Conservation (phyloP, 2,113 vertebrate species). For the Calidris pygmaea region DNA sequence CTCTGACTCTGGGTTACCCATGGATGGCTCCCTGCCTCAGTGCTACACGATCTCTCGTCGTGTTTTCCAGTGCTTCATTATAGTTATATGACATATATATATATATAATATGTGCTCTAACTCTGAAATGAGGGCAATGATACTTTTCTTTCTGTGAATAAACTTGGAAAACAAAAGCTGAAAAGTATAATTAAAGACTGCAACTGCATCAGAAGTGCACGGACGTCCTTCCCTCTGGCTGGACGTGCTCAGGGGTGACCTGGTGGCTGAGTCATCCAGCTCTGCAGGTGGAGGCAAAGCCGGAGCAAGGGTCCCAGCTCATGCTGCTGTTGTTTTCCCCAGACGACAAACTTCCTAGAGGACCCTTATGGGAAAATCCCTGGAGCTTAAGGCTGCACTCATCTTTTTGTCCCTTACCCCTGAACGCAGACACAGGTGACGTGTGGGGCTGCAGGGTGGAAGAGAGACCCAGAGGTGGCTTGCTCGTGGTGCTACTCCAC, state of each 20-base stretch:
- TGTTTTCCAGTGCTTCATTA: background rate
- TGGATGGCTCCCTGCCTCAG: background rate
- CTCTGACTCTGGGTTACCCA: background rate
- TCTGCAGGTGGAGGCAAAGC: background rate
- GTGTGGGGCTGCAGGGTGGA: background rate
- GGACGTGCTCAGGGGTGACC: fast-evolving
- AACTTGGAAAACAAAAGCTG: background rate
- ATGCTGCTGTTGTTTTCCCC: background rate
- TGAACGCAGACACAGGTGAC: background rate
- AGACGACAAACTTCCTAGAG: background rate
- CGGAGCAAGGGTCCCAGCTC: background rate
- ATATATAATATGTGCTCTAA: background rate
- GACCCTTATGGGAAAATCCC: background rate
- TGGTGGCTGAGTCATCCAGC: background rate
- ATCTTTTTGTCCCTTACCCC: background rate
- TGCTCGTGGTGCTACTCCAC: fast-evolving
- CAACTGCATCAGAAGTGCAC: background rate
- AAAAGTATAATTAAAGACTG: background rate
- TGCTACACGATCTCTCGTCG: background rate
- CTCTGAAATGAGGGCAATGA: background rate
- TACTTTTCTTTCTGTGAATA: background rate
- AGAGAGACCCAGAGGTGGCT: background rate
- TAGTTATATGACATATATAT: background rate
- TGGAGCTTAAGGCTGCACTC: background rate
- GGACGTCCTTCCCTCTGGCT: background rate